Conservation (phyloP, 2,888 invertebrate species). For the Theristus sp. region DNA sequence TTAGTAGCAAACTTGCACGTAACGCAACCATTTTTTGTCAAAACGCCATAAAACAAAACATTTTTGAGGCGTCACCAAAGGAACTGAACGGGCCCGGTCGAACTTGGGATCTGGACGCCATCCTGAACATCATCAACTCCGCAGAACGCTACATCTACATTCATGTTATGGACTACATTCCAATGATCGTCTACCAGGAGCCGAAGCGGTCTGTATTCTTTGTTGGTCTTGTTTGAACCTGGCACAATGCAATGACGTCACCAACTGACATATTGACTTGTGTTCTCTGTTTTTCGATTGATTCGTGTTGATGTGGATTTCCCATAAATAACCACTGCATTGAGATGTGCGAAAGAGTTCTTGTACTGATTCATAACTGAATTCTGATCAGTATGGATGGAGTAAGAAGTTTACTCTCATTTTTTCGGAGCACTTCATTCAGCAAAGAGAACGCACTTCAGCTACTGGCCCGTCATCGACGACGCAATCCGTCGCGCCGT, state of each 20-base stretch:
- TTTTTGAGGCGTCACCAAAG: conserved; percentile 63
- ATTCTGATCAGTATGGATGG: too few species aligned
- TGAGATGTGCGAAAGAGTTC: too few species aligned
- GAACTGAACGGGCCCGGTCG: conserved; percentile 60
- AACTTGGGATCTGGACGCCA: conserved; percentile 62
- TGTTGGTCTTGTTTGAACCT: conserved; percentile 4
- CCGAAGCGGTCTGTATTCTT: conserved; percentile 43
- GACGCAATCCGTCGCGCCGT: conserved; percentile 63
- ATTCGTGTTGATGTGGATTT: too few species aligned
- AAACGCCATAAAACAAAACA: not conserved
- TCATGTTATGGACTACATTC: conserved; percentile 91
- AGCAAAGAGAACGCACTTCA: conserved; percentile 20
- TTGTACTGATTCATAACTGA: too few species aligned
- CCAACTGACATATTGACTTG: conserved; percentile 1
- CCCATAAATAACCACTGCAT: too few species aligned
- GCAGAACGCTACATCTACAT: conserved; percentile 73
- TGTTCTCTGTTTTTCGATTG: not conserved
- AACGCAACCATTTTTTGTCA: too few species aligned
- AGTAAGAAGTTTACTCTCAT: too few species aligned
- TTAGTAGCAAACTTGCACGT: too few species aligned
- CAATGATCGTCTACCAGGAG: conserved; percentile 51
- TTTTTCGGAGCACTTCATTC: too few species aligned
- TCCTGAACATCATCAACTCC: conserved; percentile 54
- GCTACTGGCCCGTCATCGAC: conserved; percentile 81
- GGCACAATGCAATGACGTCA: conserved; percentile 5